Evolutionary conservation across 1,140 invertebrate species (phyloP).

Genomic region (Tyrophagus putrescentiae): DNA sequence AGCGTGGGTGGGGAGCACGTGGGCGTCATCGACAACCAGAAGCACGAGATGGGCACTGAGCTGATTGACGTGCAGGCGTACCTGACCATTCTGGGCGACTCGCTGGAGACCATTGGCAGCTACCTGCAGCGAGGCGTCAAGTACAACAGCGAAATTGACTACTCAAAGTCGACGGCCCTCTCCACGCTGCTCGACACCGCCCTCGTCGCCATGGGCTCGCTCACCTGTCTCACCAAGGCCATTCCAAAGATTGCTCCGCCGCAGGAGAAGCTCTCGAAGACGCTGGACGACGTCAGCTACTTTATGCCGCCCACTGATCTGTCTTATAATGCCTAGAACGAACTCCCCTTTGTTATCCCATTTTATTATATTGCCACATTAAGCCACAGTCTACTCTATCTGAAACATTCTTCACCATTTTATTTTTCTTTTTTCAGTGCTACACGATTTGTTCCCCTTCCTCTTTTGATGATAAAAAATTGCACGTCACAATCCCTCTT

Average conservation of each 20-base stretch:
- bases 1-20: background rate
- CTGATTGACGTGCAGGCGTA: constrained; percentile 83
- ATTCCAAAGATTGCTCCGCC: constrained; percentile 57
- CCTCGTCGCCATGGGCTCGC: constrained; percentile 74
- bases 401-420: background rate
- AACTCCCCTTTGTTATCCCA: background rate
- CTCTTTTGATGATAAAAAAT: constrained; percentile 2
- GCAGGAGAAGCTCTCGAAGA: constrained; percentile 50
- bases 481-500: background rate
- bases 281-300: constrained; percentile 85
- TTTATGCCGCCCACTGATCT: constrained; percentile 62
- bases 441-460: too few relatives aligned
- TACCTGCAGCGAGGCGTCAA: constrained; percentile 60
- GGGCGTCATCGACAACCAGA: constrained; percentile 28
- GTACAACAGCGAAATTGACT: constrained; percentile 82
- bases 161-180: constrained; percentile 60
- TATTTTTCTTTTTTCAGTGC: too few relatives aligned
- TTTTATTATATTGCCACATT: too few relatives aligned
- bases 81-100: constrained; percentile 78
- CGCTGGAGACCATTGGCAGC: constrained; percentile 69
- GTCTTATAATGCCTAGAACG: background rate
- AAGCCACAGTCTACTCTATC: background rate
- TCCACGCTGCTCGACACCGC: constrained; percentile 86
- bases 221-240: constrained; percentile 71
- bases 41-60: constrained; percentile 55